Conservation (phyloP, 2,888 invertebrate species). For the Lasioglossum morio region DNA sequence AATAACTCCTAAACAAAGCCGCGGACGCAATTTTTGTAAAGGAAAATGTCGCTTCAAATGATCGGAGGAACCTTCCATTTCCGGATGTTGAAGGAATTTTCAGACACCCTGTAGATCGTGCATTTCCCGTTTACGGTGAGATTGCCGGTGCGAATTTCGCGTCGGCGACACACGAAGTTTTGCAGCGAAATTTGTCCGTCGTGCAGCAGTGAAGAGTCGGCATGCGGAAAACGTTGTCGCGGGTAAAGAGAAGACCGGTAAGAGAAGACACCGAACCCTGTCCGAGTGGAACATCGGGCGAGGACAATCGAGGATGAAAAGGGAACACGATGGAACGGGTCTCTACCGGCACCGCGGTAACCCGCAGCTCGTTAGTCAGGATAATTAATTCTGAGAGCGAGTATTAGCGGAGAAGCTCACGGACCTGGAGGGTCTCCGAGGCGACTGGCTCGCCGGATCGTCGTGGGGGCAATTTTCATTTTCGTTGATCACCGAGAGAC, state of each 20-base stretch:
- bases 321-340: slow-evolving; percentile 18
- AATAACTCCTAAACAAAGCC: too few species aligned
- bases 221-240: neutral
- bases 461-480: slow-evolving; percentile 58
- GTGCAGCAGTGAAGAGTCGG: neutral
- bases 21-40: too few species aligned
- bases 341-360: slow-evolving; percentile 7
- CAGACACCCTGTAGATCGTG: too few species aligned
- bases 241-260: neutral
- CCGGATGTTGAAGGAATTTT: too few species aligned
- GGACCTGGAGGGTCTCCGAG: slow-evolving; percentile 22
- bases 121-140: neutral
- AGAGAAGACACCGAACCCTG: neutral
- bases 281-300: neutral
- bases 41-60: too few species aligned
- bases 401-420: slow-evolving; percentile 59
- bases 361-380: slow-evolving; percentile 59
- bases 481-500: slow-evolving; percentile 45
- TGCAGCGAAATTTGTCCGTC: too few species aligned
- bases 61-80: too few species aligned
- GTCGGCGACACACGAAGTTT: neutral
- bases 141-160: neutral
- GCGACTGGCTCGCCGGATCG: slow-evolving; percentile 46
- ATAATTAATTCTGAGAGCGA: slow-evolving; percentile 72
- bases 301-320: slow-evolving; percentile 38